Evolutionary conservation across 2,113 vertebrate genomes (phyloP).

Genomic region (Stomatorhinus ivindoensis): DNA sequence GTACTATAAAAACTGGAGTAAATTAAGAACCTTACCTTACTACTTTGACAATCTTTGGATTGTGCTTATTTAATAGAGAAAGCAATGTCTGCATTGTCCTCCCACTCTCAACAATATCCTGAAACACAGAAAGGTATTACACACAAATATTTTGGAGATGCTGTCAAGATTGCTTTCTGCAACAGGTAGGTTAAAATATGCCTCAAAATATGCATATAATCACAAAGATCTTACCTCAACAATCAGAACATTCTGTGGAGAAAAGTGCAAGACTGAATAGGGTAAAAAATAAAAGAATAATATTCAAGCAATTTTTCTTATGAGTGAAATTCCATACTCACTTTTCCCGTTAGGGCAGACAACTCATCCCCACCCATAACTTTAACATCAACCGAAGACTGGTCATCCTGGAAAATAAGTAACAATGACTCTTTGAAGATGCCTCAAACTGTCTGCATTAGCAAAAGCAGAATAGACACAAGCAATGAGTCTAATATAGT

Average conservation of each 20-base stretch:
- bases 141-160: no score
- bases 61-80: conserved; percentile 55
- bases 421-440: neutral
- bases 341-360: conserved; percentile 65
- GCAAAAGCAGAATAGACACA: neutral
- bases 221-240: conserved; percentile 67
- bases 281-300: neutral
- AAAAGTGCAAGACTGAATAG: conserved; percentile 17
- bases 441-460: neutral
- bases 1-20: neutral
- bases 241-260: conserved; percentile 70
- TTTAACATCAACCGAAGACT: conserved; percentile 58
- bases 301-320: neutral
- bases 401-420: conserved; percentile 58
- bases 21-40: conserved; percentile 58
- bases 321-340: conserved; percentile 29
- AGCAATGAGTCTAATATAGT: neutral
- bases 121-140: conserved; percentile 26
- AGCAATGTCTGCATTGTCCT: conserved; percentile 69
- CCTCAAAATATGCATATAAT: neutral
- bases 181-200: neutral
- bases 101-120: conserved; percentile 76
- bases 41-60: conserved; percentile 76
- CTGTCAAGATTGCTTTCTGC: neutral
- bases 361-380: conserved; percentile 70